Evolutionary conservation across 2,888 invertebrate species (phyloP).

Genomic region (Erpobdella octoculata): DNA sequence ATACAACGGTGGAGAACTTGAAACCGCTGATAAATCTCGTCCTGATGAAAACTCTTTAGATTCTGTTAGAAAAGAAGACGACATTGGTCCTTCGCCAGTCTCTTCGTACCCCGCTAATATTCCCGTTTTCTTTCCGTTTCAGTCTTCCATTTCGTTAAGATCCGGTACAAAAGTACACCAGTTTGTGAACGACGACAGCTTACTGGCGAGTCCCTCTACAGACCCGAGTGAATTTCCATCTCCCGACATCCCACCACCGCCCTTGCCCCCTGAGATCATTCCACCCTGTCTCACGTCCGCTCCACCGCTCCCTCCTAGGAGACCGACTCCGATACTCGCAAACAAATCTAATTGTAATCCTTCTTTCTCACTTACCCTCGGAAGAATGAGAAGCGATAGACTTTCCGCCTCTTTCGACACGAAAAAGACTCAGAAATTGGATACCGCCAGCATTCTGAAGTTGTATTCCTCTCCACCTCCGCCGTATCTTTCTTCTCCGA

Average conservation of each 20-base stretch:
- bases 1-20: no score
- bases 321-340: not conserved
- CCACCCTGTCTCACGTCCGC: not conserved
- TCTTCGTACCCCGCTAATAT: not conserved
- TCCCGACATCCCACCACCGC: constrained; percentile 22
- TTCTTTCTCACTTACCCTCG: no score
- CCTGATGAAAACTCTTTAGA: no score
- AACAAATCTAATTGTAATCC: no score
- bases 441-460: not conserved
- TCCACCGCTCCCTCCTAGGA: constrained; percentile 21
- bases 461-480: not conserved
- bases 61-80: not conserved
- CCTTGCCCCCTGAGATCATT: constrained; percentile 14
- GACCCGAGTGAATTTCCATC: constrained; percentile 22
- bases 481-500: not conserved
- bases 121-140: no score
- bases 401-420: no score
- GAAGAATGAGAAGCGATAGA: not conserved
- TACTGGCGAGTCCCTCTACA: not conserved
- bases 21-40: not conserved
- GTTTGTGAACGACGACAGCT: not conserved
- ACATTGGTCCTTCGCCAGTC: not conserved
- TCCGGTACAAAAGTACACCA: no score
- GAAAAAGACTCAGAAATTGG: not conserved
- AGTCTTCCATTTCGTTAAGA: not conserved